A percentile compares a stretch with the other conserved stretches of the same genome.
These are phyloP conservation scores for Acrocera orbiculus DNA, from an alignment of 2,888 invertebrate species.

Conservation along the genomic window DNA sequence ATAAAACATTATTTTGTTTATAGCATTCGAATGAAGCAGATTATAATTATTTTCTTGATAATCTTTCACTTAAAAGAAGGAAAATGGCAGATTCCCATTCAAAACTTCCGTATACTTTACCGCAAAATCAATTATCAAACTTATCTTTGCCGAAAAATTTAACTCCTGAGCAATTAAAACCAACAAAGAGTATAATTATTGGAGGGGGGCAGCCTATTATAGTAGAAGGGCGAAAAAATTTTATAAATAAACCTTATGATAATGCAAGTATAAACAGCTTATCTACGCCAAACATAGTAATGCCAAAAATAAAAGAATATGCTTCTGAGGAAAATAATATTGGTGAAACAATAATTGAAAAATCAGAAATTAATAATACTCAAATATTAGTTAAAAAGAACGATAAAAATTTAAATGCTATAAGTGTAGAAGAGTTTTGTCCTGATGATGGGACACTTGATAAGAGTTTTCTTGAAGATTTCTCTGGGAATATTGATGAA, in stretches of 20 bases:
- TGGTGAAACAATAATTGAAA: constrained; percentile 7
- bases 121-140: too few relatives aligned
- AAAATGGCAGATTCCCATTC: constrained; percentile 49
- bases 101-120: too few relatives aligned
- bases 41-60: constrained; percentile 56
- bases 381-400: too few relatives aligned
- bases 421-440: constrained; percentile 53
- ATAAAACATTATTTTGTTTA: constrained; percentile 12
- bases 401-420: constrained; percentile 16
- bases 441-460: constrained; percentile 57
- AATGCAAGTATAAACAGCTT: not conserved
- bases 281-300: too few relatives aligned
- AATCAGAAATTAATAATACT: too few relatives aligned
- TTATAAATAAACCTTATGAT: constrained; percentile 8
- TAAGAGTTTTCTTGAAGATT: constrained; percentile 57
- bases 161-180: too few relatives aligned
- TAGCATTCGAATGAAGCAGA: constrained; percentile 55
- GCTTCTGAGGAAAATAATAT: constrained; percentile 4
- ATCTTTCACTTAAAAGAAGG: constrained; percentile 53
- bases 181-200: constrained; percentile 14
- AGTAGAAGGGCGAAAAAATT: constrained; percentile 11
- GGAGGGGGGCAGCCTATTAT: constrained; percentile 15
- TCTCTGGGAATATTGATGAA: constrained; percentile 17
- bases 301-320: not conserved
- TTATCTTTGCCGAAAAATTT: too few relatives aligned